A percentile compares a stretch with the other conserved stretches of the same genome.
Conservation (phyloP, 2,797 vertebrate genomes). For the Myotis vivesi region DNA sequence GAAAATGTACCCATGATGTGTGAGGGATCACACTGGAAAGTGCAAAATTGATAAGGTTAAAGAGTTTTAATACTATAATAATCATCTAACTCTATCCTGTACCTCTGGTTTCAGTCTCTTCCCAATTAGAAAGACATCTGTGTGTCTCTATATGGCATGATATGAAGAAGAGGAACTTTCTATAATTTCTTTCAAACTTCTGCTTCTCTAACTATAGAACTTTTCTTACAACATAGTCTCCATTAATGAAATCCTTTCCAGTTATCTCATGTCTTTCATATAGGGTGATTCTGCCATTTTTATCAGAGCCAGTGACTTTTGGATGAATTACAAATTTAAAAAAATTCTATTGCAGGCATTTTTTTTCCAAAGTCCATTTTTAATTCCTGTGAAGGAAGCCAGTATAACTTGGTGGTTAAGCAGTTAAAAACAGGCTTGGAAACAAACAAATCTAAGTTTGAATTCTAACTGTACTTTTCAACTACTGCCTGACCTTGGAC, state of each 20-base stretch:
- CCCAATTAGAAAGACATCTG: not conserved
- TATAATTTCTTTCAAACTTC: slow-evolving; percentile 14
- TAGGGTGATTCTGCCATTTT: slow-evolving; percentile 5
- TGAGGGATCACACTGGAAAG: not conserved
- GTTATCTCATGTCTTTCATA: slow-evolving; percentile 6
- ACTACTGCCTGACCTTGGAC: not conserved
- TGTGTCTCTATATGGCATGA: not conserved
- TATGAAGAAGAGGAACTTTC: slow-evolving; percentile 28
- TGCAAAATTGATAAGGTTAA: not conserved
- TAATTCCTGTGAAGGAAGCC: not conserved
- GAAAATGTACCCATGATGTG: not conserved
- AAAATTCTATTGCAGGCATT: not conserved
- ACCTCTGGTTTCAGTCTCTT: not conserved
- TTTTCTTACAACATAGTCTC: not conserved
- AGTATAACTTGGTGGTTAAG: not conserved
- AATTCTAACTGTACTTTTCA: not conserved
- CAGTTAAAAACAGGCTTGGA: slow-evolving; percentile 19
- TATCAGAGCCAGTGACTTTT: not conserved
- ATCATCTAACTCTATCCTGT: not conserved
- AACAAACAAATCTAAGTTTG: not conserved
- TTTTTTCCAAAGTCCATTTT: slow-evolving; percentile 35
- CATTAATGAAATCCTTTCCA: not conserved
- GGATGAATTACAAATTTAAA: not conserved
- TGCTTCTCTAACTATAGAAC: not conserved
- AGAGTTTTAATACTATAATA: not conserved